Evolutionary conservation across 2,797 vertebrate species (phyloP).

Genomic region (Cichlasoma orientale): DNA sequence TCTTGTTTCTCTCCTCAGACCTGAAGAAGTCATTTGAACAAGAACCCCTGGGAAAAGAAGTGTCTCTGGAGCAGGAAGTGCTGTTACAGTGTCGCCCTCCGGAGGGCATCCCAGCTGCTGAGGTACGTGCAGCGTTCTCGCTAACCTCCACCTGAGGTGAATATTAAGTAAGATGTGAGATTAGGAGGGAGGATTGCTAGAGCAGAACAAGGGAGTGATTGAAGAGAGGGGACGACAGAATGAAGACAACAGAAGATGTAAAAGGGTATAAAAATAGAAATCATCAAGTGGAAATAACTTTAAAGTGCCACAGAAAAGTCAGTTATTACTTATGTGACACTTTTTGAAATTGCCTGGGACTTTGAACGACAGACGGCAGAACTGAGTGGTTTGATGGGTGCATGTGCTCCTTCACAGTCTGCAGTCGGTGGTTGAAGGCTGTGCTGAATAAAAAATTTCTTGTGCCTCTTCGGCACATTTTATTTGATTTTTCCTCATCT

Average conservation of each 20-base stretch:
- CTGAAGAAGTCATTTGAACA: slow-evolving; percentile 96
- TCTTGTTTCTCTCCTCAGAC: slow-evolving; percentile 77
- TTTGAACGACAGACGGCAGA: slow-evolving; percentile 47
- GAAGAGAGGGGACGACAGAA: not conserved
- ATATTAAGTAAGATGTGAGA: slow-evolving; percentile 10
- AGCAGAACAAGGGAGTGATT: slow-evolving; percentile 3
- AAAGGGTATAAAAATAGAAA: slow-evolving; percentile 17
- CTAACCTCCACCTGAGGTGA: slow-evolving; percentile 29
- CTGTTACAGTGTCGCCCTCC: slow-evolving; percentile 95
- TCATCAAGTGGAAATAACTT: slow-evolving; percentile 34
- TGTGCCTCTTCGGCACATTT: not conserved
- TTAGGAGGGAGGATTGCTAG: not conserved
- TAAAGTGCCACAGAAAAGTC: slow-evolving; percentile 20
- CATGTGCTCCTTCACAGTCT: not conserved
- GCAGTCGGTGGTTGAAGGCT: slow-evolving; percentile 4
- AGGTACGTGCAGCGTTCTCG: slow-evolving; percentile 75
- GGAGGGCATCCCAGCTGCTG: slow-evolving; percentile 92
- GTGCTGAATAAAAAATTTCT: slow-evolving; percentile 8
- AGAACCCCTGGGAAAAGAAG: slow-evolving; percentile 95
- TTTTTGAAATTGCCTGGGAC: slow-evolving; percentile 30
- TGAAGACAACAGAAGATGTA: slow-evolving; percentile 15
- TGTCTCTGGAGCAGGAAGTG: slow-evolving; percentile 95
- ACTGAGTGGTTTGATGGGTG: slow-evolving; percentile 15
- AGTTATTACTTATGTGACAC: slow-evolving; percentile 31
- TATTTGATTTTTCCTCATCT: not conserved